Evolutionary conservation across 2,888 invertebrate genomes (phyloP), one percentile per base, ranked within the genome.

Genomic region (Drosophila peninsularis): DNA sequence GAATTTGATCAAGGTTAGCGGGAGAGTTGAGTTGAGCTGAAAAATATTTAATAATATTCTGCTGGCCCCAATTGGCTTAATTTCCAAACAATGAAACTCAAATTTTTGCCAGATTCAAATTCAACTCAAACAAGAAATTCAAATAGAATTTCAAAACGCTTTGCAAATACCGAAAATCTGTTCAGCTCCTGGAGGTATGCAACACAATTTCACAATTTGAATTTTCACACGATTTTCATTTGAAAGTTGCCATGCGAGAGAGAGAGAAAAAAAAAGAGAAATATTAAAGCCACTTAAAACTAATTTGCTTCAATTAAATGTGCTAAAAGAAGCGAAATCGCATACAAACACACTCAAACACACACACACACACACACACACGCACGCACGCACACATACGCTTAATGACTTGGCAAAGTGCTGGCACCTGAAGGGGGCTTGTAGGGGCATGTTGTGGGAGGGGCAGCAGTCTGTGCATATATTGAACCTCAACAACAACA

Each of bases 241-340:
- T 42, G 19, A 14, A 32, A 19, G 32, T 21, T 71, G 36, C 14
- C 32, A 45, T 55, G 52, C 50, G 49, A 44, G 60, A 57, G 44
- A 44, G n/a, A n/a, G n/a, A n/a, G 24, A 30, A 30, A 30, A 52
- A 39, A 47, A 63, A 56, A 17, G 21, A 60, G 37, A 52, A 63
- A 54, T 68, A 70, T 82, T 75, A 74, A 78, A 74, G 78, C 61
- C 78, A 80, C 78, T 80, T 80, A 57, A 73, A 66, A 67, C 67
- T 67, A 78, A 73, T 83, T 82, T 83, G 49, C 71, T 73, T 78
- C 83, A 83, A 87, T 86, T 83, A 84, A 79, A 87, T 83, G 70
- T 80, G 78, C 75, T 72, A 74, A 69, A 71, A 56, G 64, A 17
- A 62, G 66, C 55, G 47, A 61, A 64, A 53, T 61, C 55, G 50